phyloP scores from a whole-genome alignment of 2,797 vertebrate species.

The Cheracebus regulus region DNA sequence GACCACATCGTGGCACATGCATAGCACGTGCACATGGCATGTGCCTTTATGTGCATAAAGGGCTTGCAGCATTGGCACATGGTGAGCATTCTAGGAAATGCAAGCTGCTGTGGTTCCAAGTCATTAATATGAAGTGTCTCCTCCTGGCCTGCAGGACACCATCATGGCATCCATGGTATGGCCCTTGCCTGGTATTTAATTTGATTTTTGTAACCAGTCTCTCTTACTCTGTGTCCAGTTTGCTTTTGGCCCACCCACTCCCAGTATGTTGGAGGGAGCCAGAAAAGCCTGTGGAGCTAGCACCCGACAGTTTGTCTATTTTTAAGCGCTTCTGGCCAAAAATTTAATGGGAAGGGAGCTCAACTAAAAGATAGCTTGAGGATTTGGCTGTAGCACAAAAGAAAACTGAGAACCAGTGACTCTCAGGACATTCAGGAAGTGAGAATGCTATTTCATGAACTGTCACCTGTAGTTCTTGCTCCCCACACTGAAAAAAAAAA shows the following conservation, averaged over 20 bases:
- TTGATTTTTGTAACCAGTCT: background rate
- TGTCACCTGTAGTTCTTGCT: background rate
- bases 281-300: background rate
- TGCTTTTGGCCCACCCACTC: background rate
- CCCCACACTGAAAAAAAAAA: background rate
- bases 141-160: accelerated
- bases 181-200: background rate
- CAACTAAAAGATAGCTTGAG: background rate
- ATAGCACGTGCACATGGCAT: too few relatives aligned
- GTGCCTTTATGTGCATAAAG: too few relatives aligned
- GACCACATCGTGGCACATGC: accelerated
- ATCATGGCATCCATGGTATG: accelerated
- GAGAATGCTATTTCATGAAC: background rate
- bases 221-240: background rate
- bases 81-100: accelerated
- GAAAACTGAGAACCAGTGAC: background rate
- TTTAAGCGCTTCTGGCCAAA: background rate
- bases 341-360: background rate
- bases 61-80: accelerated
- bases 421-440: background rate
- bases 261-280: background rate
- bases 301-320: background rate
- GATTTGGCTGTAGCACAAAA: background rate
- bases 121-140: background rate
- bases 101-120: accelerated